Evolutionary conservation across 2,888 invertebrate species (phyloP).

Genomic region (Spatulosminthurus flaviceps): DNA sequence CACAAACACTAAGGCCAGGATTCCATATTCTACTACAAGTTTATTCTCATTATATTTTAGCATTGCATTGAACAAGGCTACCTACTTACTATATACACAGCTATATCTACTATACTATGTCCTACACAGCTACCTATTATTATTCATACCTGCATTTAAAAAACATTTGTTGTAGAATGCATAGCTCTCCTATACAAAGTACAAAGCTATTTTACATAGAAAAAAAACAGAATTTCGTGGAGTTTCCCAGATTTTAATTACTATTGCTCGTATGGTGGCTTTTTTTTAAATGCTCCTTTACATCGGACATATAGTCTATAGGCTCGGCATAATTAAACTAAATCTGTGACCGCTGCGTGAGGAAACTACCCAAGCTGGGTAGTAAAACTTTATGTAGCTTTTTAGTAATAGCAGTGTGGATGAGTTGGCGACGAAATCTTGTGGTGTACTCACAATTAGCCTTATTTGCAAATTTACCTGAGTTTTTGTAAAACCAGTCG

Average conservation of each 20-base stretch:
- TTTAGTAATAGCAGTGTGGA: constrained; percentile 2
- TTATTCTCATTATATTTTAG: not conserved
- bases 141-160: too few species aligned
- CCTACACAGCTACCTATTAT: too few species aligned
- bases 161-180: too few species aligned
- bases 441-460: not conserved
- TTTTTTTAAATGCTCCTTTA: not conserved
- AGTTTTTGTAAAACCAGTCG: not conserved
- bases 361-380: not conserved
- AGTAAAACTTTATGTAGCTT: too few species aligned
- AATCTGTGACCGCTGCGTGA: constrained; percentile 18
- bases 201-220: not conserved
- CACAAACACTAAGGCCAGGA: not conserved
- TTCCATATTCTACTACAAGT: not conserved
- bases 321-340: constrained; percentile 1
- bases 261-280: not conserved
- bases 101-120: too few species aligned
- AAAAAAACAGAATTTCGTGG: not conserved
- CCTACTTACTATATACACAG: too few species aligned
- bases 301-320: not conserved
- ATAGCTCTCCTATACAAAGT: not conserved
- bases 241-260: not conserved
- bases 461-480: constrained; percentile 7
- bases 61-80: too few species aligned
- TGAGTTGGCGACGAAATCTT: not conserved